Base-by-base conservation (phyloP, 2,888 invertebrate genomes). In the Acleris cristana region DNA sequence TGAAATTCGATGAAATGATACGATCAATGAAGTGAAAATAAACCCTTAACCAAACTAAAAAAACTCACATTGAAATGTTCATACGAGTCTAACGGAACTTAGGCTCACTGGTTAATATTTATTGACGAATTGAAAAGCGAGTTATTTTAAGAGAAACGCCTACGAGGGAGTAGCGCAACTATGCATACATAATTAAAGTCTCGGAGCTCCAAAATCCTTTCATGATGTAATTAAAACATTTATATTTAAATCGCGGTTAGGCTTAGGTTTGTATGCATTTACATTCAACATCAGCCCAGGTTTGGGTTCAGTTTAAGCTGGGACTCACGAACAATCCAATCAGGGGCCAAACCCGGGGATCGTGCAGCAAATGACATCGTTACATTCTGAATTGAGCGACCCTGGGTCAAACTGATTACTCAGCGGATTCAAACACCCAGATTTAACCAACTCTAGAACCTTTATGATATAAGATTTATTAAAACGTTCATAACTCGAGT, bases 281-380 rank as follows among this genome's bases (percentile, higher is more conserved):
- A 58, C 16, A 66, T 67, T 18, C 6, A n/a, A 26, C 70, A 71
- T 67, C 64, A 70, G 64, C 69, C 68, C 71, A 71, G 70, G 71
- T 69, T 63, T 40, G 14, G 14, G 40, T 55, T 51, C 63, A 64
- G 71, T 64, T 70, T 76, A 75, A 79, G 71, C 65, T 64, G 72
- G 73, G 73, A 72, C 73, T 69, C 72, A 66, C 71, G 72, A 74
- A 74, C 76, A 72, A 82, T 76, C 81, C 81, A 83, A 84, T 82
- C 79, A 79, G 74, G 62, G 72, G 71, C 63, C 69, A 69, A 72
- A 69, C 70, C 67, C 70, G 67, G 70, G 71, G 64, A 70, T 71
- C 70, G 69, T 65, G 68, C 67, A 69, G 55, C 71, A 61, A 76
- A 76, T 75, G 78, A 74, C 76, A 69, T 76, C 76, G 73, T 77